Evolutionary conservation across 2,797 vertebrate species (phyloP).

Genomic region (Dendrocincla fuliginosa): DNA sequence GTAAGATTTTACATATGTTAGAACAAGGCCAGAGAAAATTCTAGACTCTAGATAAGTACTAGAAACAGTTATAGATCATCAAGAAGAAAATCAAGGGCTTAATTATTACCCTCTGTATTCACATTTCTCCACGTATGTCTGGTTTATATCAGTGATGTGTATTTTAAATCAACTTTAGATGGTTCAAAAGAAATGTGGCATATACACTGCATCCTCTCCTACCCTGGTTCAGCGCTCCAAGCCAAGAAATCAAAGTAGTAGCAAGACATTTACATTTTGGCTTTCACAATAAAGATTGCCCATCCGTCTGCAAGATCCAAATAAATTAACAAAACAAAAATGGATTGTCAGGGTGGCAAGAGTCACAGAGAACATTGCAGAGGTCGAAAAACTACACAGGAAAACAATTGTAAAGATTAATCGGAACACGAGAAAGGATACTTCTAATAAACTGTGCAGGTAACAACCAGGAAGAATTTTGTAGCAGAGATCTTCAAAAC

Average conservation of each 20-base stretch:
- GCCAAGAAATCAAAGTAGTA: not conserved
- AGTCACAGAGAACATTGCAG: not conserved
- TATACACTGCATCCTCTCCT: not conserved
- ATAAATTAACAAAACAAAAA: not conserved
- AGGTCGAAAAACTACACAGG: not conserved
- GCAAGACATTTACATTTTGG: not conserved
- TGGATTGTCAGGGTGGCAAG: fast-evolving
- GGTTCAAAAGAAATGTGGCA: not conserved
- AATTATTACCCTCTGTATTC: not conserved
- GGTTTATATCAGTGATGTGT: not conserved
- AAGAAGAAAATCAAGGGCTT: not conserved
- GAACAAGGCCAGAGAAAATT: not conserved
- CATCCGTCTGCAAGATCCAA: not conserved
- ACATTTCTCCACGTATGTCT: not conserved
- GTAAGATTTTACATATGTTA: not conserved
- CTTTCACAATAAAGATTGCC: not conserved
- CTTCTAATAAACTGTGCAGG: not conserved
- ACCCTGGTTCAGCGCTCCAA: not conserved
- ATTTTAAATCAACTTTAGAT: not conserved
- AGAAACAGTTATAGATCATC: not conserved
- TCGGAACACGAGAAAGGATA: not conserved
- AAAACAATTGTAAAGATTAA: not conserved
- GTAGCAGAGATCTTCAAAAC: not conserved
- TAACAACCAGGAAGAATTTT: not conserved
- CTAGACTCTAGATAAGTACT: not conserved